Percentiles rank a stretch among this genome's conserved stretches.
phyloP scores from a whole-genome alignment of 2,113 vertebrate genomes.

The Elachura formosa region DNA sequence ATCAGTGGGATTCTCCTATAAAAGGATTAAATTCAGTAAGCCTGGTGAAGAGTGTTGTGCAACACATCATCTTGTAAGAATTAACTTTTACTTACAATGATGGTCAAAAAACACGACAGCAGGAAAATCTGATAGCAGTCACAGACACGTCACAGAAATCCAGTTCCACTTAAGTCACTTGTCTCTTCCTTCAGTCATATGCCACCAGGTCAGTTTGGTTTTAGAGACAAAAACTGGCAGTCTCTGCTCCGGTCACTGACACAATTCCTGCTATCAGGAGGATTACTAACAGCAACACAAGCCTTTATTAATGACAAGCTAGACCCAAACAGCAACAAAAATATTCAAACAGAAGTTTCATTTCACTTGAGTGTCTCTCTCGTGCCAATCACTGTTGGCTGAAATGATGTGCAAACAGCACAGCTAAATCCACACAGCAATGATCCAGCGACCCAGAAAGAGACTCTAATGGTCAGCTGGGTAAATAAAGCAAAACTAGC shows the following conservation, averaged over 20 bases:
- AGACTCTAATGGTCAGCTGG: neutral
- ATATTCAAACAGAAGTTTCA: neutral
- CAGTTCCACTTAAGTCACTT: neutral
- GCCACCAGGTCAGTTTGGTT: neutral
- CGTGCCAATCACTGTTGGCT: neutral
- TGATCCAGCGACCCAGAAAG: neutral
- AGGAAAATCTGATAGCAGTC: neutral
- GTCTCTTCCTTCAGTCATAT: neutral
- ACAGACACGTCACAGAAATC: neutral
- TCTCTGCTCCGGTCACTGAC: neutral
- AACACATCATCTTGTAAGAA: neutral
- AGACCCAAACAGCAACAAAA: neutral
- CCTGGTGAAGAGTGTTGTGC: neutral
- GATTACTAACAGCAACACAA: neutral
- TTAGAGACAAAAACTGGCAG: neutral
- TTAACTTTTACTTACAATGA: neutral
- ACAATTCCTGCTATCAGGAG: neutral
- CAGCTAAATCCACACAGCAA: neutral
- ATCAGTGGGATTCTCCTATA: neutral
- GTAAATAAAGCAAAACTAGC: neutral
- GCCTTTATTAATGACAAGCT: neutral
- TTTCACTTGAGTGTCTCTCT: neutral
- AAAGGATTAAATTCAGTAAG: neutral
- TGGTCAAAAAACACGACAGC: neutral
- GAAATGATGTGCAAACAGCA: neutral